Conservation (phyloP, 2,113 vertebrate genomes). For the Apteryx mantelli region DNA sequence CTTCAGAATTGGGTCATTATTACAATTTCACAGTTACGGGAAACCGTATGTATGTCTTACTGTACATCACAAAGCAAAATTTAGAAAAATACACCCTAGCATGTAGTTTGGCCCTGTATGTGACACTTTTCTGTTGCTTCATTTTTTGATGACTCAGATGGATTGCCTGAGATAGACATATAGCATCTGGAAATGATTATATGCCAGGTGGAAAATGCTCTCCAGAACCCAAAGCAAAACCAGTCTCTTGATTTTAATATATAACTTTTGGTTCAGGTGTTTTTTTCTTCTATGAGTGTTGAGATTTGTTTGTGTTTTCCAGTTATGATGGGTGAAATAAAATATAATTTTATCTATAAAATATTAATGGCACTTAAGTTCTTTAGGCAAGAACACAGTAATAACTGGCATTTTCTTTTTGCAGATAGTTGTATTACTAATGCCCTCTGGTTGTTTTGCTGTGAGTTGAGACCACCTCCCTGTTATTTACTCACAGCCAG, state of each 20-base stretch:
- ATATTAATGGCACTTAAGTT: conserved; percentile 18
- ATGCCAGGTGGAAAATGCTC: not conserved
- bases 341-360: conserved; percentile 14
- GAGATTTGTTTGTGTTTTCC: conserved; percentile 6
- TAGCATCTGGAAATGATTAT: not conserved
- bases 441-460: conserved; percentile 27
- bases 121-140: not conserved
- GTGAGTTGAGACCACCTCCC: not conserved
- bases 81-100: not conserved
- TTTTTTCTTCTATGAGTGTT: not conserved
- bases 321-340: not conserved
- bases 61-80: not conserved
- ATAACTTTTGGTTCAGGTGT: not conserved
- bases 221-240: not conserved
- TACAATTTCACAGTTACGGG: not conserved
- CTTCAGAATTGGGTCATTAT: not conserved
- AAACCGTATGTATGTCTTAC: not conserved
- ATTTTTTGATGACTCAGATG: not conserved
- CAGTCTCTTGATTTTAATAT: not conserved
- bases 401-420: conserved; percentile 20
- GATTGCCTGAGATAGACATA: not conserved
- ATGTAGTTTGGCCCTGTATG: not conserved
- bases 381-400: conserved; percentile 27
- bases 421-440: not conserved
- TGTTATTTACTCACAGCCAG: conserved; percentile 22